Base-by-base conservation (phyloP, 2,797 vertebrate genomes). In the Mionectes olivaceus region DNA sequence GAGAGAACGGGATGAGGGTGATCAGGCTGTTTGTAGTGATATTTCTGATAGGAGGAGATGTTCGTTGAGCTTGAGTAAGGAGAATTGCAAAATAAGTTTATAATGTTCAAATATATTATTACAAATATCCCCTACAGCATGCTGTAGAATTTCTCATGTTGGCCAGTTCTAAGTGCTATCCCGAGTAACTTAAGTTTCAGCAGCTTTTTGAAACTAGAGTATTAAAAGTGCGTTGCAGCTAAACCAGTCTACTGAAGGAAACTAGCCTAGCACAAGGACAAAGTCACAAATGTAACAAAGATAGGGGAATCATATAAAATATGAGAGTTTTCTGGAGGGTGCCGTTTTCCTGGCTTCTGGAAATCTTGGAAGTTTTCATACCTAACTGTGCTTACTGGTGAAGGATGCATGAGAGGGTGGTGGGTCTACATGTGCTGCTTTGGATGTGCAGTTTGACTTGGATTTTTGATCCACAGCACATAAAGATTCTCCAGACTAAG, bases 381-480 rank as follows among this genome's bases (percentile, higher is more conserved):
- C 41, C 12, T 57, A 23, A 19, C 27, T 67, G 7, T 79, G 21
- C 57, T 77, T 83, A 28, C 7, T 43, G 37, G 7, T 43, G n/a
- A 80, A 49, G 21, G 27, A 23, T 74, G 35, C 43, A 17, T 27
- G 39, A 33, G n/a, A 41, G 43, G 7, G 13, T 89, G 16, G 8
- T 1, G 2, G 8, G 5, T 46, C 37, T 93, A 2, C 0, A 0
- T 46, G 4, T 33, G 5, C 41, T 65, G 5, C 25, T 84, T 85
- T 59, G 47, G 44, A 80, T 9, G 14, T 63, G 68, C 24, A 56
- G 5, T 60, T 78, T 89, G 10, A 65, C 41, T 18, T 82, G 16
- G 15, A 16, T 60, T 89, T 92, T 84, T 79, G n/a, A 21, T 73
- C 37, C 65, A n/a, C 49, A 79, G 16, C 16, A 47, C 1, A 3